Percentiles rank a stretch among this genome's conserved stretches.
Conservation (phyloP, 2,797 vertebrate species). For the Acipenser ruthenus region DNA sequence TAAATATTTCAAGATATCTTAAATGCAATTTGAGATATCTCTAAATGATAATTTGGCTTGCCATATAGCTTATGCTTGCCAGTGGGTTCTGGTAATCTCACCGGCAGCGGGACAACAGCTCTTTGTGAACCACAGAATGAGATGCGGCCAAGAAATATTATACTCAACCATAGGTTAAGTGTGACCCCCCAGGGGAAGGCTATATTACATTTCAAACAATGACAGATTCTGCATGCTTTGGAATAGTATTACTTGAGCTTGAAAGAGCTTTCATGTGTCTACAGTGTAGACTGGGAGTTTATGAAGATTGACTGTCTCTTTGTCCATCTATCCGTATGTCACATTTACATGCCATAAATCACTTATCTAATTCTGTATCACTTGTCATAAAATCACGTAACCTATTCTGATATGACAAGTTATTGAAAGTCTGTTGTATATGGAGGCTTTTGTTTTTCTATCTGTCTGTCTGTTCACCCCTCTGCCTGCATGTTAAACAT, state of each 20-base stretch:
- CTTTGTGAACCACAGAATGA: slow-evolving; percentile 4
- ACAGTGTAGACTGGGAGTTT: background rate
- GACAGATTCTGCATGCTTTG: slow-evolving; percentile 6
- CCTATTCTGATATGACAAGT: too few relatives aligned
- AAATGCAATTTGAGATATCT: background rate
- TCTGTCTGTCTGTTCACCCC: too few relatives aligned
- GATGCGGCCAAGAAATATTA: slow-evolving; percentile 24
- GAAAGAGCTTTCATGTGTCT: slow-evolving; percentile 1
- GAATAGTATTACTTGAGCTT: background rate
- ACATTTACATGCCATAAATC: too few relatives aligned
- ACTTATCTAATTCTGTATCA: too few relatives aligned
- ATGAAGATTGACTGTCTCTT: too few relatives aligned
- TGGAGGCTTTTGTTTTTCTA: too few relatives aligned
- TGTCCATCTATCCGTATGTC: too few relatives aligned
- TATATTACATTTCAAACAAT: slow-evolving; percentile 6
- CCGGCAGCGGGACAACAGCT: slow-evolving; percentile 6
- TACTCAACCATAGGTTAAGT: slow-evolving; percentile 19
- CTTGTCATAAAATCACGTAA: too few relatives aligned
- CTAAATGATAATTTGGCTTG: background rate
- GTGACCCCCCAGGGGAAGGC: accelerated
- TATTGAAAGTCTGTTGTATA: too few relatives aligned
- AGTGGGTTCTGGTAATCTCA: slow-evolving; percentile 12
- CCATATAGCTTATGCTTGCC: slow-evolving; percentile 12
- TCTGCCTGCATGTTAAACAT: too few relatives aligned
- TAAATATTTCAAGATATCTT: too few relatives aligned